phyloP scores from a whole-genome alignment of 1,140 invertebrate genomes.

The Drosophila paulistorum region DNA sequence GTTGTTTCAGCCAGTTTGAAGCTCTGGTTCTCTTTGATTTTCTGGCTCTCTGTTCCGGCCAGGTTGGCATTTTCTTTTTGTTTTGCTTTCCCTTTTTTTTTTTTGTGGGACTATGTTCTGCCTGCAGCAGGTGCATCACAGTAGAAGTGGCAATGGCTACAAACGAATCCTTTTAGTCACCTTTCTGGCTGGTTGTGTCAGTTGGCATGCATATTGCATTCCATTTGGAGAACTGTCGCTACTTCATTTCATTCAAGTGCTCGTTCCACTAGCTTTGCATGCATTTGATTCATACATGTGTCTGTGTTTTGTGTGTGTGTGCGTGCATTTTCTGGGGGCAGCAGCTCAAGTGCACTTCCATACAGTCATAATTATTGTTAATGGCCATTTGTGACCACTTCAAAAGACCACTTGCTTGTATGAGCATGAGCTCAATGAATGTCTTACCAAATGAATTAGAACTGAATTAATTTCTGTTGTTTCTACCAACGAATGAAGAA shows the following conservation, averaged over 20 bases:
- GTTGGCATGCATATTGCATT: conserved; percentile 42
- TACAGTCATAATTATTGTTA: conserved; percentile 79
- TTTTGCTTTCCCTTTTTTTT: conserved; percentile 53
- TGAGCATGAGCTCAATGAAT: neutral
- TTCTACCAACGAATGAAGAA: neutral
- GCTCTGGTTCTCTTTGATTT: conserved; percentile 5
- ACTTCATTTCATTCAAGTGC: conserved; percentile 33
- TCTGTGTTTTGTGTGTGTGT: conserved; percentile 3
- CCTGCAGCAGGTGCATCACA: conserved; percentile 44
- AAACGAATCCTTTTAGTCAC: conserved; percentile 20
- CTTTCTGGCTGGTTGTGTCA: conserved; percentile 18
- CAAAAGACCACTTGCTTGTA: neutral
- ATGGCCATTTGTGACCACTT: conserved; percentile 57
- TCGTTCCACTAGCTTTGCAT: conserved; percentile 46
- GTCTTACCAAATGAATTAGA: conserved; percentile 1
- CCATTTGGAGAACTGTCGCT: conserved; percentile 30
- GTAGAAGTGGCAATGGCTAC: conserved; percentile 12
- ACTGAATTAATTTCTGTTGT: conserved; percentile 1
- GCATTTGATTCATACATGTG: conserved; percentile 27
- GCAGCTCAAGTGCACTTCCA: conserved; percentile 65
- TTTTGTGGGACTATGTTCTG: conserved; percentile 32
- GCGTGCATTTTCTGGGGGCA: conserved; percentile 30
- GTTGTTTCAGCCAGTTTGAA: conserved; percentile 52
- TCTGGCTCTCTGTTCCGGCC: conserved; percentile 10
- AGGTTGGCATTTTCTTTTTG: neutral